phyloP scores from a whole-genome alignment of 2,888 invertebrate genomes.

The Selenia dentaria region DNA sequence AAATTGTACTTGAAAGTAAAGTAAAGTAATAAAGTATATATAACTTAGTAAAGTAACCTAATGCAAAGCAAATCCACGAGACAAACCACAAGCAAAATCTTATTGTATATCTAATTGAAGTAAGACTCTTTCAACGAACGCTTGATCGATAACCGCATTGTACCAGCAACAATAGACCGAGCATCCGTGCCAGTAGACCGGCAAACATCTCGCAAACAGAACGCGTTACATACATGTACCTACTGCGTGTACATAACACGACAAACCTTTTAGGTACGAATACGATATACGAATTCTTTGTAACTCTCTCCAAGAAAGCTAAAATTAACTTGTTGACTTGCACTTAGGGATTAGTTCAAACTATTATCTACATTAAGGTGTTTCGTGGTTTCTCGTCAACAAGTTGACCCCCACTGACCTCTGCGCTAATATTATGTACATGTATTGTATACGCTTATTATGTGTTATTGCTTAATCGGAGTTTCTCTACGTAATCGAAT shows the following conservation, averaged over 20 bases:
- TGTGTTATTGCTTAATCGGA: too few species aligned
- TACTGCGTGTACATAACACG: constrained; percentile 29
- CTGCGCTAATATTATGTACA: too few species aligned
- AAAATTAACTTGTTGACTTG: constrained; percentile 7
- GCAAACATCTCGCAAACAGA: constrained; percentile 17
- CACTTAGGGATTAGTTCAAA: not conserved
- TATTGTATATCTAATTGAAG: constrained; percentile 30
- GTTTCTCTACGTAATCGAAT: too few species aligned
- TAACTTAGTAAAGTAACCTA: not conserved
- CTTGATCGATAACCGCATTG: constrained; percentile 57
- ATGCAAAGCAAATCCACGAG: not conserved
- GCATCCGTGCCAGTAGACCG: constrained; percentile 40
- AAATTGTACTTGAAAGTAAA: too few species aligned
- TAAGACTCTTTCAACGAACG: constrained; percentile 29
- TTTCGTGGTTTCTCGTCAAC: too few species aligned
- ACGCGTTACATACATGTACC: constrained; percentile 25
- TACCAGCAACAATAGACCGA: constrained; percentile 52
- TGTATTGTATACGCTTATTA: too few species aligned
- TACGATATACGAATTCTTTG: not conserved
- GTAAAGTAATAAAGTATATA: too few species aligned
- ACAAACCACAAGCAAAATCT: constrained; percentile 8
- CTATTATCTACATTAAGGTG: too few species aligned
- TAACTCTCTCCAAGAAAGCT: constrained; percentile 9
- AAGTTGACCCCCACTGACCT: too few species aligned
- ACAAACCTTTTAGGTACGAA: constrained; percentile 46